Base-by-base conservation (phyloP, 2,797 vertebrate genomes). In the Oryzias dopingdopingensis region DNA sequence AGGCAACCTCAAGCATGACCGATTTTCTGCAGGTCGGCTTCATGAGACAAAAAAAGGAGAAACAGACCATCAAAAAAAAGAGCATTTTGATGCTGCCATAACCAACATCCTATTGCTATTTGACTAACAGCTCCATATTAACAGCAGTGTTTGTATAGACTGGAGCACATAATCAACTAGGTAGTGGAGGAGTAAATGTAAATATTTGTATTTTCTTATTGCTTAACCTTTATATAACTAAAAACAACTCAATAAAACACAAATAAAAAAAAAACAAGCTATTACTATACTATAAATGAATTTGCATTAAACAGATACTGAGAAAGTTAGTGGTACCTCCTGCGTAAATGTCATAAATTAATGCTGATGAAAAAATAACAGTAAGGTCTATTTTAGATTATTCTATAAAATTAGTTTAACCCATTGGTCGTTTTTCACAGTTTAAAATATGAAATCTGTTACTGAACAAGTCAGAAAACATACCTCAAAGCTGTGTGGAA, bases 1-100 rank as follows among this genome's bases (percentile, higher is more conserved):
- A 65, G 69, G 73, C 24, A 68, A 84, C 79, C 77, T 80, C 72
- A 54, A 70, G 75, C 83, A 79, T 83, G 81, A 82, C 84, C 82
- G 86, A 86, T 85, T 82, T 75, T 64, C 50, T 26, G 24, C 65
- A 56, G 69, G 65, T 70, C 67, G 77, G 62, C 61, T 54, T 62
- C 23, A 17, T 26, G 56, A 24, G 20, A 41, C 66, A 37, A 72
- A 42, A 59, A 42, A 59, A 56, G 32, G 49, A 65, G 59, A 65
- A 59, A 69, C 29, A 16, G 46, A 42, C 18, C 24, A 26, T 32
- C 7, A 32, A 63, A 55, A 42, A 65, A 52, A 70, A 60, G 57
- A 69, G 32, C 52, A 56, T 45, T 59, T 50, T 69, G 60, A 71
- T 47, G 41, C 52, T 68, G 67, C 20, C 20, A 22, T 22, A 2